These are phyloP conservation scores for Drosophila leonis DNA, from an alignment of 2,888 invertebrate species.

Conservation along the genomic window DNA sequence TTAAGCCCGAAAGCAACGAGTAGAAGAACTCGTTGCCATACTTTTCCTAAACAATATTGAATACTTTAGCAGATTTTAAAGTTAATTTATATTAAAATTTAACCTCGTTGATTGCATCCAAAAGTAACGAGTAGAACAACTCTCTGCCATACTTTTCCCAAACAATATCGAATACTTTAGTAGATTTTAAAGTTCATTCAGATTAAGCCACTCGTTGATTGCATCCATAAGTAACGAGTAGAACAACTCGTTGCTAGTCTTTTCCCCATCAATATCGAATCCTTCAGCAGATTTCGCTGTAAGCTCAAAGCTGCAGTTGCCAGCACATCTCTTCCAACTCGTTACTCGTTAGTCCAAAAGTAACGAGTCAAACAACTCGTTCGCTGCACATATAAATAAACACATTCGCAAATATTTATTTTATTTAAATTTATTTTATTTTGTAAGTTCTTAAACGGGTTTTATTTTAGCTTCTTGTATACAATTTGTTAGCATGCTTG, in stretches of 20 bases:
- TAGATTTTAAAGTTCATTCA: no score
- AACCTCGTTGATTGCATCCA: background rate
- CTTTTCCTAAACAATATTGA: no score
- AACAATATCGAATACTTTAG: no score
- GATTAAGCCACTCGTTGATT: no score
- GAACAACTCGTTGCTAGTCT: background rate
- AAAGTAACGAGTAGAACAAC: background rate
- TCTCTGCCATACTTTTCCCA: no score
- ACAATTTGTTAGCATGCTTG: conserved; percentile 36
- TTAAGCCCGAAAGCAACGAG: no score
- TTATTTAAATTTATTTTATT: conserved; percentile 42
- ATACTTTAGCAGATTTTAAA: no score
- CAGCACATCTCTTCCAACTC: background rate
- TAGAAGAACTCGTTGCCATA: no score
- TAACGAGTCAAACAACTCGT: background rate
- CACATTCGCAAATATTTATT: background rate
- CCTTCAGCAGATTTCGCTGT: background rate
- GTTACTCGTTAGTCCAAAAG: background rate
- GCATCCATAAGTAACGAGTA: background rate
- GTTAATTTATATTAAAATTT: no score
- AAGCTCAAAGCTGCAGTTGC: background rate
- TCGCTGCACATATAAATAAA: background rate
- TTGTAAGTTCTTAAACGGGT: conserved; percentile 50
- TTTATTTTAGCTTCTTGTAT: conserved; percentile 32
- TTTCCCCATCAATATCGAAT: background rate